Percentiles rank a stretch among this genome's conserved stretches.
These are phyloP conservation scores for Pollenia griseotomentosa DNA, from an alignment of 2,888 invertebrate species.

Conservation along the genomic window DNA sequence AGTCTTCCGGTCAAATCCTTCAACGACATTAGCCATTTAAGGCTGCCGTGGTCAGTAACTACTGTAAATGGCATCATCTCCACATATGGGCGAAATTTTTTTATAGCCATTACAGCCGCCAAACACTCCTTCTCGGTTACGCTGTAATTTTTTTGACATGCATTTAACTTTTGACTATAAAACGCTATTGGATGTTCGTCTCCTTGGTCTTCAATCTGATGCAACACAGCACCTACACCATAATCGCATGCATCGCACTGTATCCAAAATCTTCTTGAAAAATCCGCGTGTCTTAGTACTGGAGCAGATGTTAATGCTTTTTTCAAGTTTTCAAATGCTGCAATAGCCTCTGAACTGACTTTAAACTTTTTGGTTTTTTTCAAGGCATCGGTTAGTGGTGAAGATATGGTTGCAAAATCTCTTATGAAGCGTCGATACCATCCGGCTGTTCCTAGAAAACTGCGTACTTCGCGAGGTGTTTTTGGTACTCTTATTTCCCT, in stretches of 20 bases:
- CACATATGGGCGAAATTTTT: not conserved
- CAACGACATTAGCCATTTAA: slow-evolving; percentile 31
- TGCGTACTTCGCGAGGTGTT: slow-evolving; percentile 31
- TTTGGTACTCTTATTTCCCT: slow-evolving; percentile 19
- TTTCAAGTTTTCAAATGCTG: slow-evolving; percentile 41
- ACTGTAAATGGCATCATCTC: not conserved
- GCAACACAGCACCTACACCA: too few relatives aligned
- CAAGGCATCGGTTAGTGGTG: slow-evolving; percentile 24
- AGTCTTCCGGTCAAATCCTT: slow-evolving; percentile 18
- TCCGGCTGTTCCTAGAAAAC: slow-evolving; percentile 53
- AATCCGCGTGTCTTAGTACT: not conserved
- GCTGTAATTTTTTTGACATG: not conserved
- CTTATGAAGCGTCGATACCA: slow-evolving; percentile 59
- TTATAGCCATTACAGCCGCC: not conserved
- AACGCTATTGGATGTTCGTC: not conserved
- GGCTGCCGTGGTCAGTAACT: slow-evolving; percentile 20
- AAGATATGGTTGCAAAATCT: slow-evolving; percentile 16
- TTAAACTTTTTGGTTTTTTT: slow-evolving; percentile 34
- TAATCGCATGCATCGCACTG: too few relatives aligned
- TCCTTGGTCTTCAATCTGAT: too few relatives aligned
- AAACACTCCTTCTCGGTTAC: not conserved
- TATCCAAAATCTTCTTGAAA: too few relatives aligned
- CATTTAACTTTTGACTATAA: not conserved
- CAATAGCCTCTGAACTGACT: not conserved
- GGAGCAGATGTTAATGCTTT: slow-evolving; percentile 43